Base-by-base conservation (phyloP, 2,888 invertebrate genomes). In the Exephanes ischioxanthus region DNA sequence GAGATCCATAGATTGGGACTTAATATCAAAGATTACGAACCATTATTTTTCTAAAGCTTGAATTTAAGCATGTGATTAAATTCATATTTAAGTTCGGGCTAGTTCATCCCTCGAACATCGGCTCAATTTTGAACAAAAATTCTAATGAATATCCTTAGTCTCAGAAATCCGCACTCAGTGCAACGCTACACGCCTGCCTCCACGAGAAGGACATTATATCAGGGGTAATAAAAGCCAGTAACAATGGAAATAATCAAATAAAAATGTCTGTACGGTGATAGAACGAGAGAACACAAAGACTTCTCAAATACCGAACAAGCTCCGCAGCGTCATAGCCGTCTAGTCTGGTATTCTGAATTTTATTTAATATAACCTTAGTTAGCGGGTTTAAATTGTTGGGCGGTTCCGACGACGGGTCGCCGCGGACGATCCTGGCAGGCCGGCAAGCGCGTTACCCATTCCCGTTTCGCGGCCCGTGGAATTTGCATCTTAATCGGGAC, bases 401-500 rank as follows among this genome's bases (percentile, higher is more conserved):
- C 87, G 90, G 88, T 86, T 89, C 58, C 33, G 30, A 61, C 11
- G 67, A 30, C 53, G 55, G 55, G 48, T 41, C 22, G 70, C 71
- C 51, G 73, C 73, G 58, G 55, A 55, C 66, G 67, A 19, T 7
- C 37, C 68, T 66, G 80, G 66, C 58, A 51, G 51, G 66, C 48
- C 22, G 67, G 48, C 30, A 16, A 48, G 67, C 76, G 51, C 19
- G 51, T 76, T 79, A 71, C 72, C 70, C 84, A 55, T 71, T 71
- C 77, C 61, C 55, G 82, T 48, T 79, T 75, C 85, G 80, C 89
- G 83, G 88, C 83, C 88, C 89, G 76, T 55, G 87, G 90, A 93
- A 93, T 93, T 93, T 93, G 92, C 93, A 93, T 93, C 93, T 93
- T 93, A 93, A 93, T 93, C 93, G 92, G 80, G 91, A 89, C 90